Evolutionary conservation across 1,140 invertebrate species (phyloP), one percentile per base, ranked within the genome.

Genomic region (Drosophila tristis): DNA sequence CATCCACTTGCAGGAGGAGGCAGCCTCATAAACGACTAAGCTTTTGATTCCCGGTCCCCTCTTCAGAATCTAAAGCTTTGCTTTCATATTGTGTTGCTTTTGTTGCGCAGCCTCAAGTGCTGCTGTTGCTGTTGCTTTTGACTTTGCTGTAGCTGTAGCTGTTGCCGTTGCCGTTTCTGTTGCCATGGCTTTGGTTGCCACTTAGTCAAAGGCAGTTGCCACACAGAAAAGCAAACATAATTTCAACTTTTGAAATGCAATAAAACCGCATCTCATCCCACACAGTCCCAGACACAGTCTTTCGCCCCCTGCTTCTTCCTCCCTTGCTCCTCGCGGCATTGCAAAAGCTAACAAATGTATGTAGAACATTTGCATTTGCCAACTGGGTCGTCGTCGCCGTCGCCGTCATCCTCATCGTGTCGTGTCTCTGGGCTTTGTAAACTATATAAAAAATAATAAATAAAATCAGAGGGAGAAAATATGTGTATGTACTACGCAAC

Each of bases 161-260:
- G 16, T 55, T 72, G 56, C 56, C 47, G 55, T 44, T 71, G 59
- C 56, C 70, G 53, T 48, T 62, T 55, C 35, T 58, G 62, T 58
- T 79, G 44, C 77, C 54, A 16, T 49, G 50, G 70, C 63, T 74
- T 44, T 48, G 49, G 56, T 62, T 82, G 60, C 58, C 74, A 84
- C 80, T 75, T 84, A 55, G 72, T 70, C 71, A 80, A 75, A 80
- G 73, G 67, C 73, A 57, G 55, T 50, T 68, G 64, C 58, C 53
- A 49, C 79, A 71, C 78, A 78, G 57, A 81, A 39, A 78, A 70
- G 80, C 80, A 82, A 85, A 84, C 65, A 84, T 79, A 84, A 82
- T 84, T 84, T 82, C 70, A 74, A 78, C 79, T 78, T 82, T 74
- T 82, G 63, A 51, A 74, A 74, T 66, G 76, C 68, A 79, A 79